A percentile compares a stretch with the other conserved stretches of the same genome.
Evolutionary conservation across 2,888 invertebrate genomes (phyloP).

Genomic region (Chalcis sispes): DNA sequence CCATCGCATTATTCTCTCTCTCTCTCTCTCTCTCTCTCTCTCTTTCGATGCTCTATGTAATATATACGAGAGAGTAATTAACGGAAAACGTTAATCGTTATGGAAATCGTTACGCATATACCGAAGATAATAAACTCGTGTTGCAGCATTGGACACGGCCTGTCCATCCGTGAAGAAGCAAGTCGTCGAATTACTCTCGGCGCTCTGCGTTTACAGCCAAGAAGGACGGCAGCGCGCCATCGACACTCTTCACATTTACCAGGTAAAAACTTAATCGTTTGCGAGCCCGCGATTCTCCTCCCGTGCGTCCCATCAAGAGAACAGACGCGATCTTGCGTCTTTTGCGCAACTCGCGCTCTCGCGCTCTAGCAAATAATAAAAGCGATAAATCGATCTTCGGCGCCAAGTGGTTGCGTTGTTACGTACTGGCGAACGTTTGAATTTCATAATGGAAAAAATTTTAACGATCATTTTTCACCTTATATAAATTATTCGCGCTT

Average conservation of each 20-base stretch:
- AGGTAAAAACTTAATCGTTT: slow-evolving; percentile 81
- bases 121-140: too few species aligned
- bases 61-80: neutral
- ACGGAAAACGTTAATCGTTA: neutral
- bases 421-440: too few species aligned
- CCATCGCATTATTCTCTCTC: neutral
- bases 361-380: too few species aligned
- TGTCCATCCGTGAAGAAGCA: slow-evolving; percentile 96
- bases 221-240: slow-evolving; percentile 92
- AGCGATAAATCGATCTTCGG: too few species aligned
- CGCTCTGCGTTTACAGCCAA: slow-evolving; percentile 94
- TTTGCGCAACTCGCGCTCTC: too few species aligned
- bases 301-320: neutral
- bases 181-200: slow-evolving; percentile 96
- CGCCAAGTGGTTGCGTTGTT: too few species aligned
- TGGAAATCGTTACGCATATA: neutral
- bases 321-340: too few species aligned
- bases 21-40: neutral
- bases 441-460: too few species aligned
- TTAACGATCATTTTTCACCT: too few species aligned
- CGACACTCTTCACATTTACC: slow-evolving; percentile 94
- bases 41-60: neutral
- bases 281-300: neutral
- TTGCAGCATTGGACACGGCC: slow-evolving; percentile 91
- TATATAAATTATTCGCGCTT: too few species aligned